A percentile compares a stretch with the other conserved stretches of the same genome.
Conservation (phyloP, 2,113 vertebrate genomes). For the Phaethon lepturus region DNA sequence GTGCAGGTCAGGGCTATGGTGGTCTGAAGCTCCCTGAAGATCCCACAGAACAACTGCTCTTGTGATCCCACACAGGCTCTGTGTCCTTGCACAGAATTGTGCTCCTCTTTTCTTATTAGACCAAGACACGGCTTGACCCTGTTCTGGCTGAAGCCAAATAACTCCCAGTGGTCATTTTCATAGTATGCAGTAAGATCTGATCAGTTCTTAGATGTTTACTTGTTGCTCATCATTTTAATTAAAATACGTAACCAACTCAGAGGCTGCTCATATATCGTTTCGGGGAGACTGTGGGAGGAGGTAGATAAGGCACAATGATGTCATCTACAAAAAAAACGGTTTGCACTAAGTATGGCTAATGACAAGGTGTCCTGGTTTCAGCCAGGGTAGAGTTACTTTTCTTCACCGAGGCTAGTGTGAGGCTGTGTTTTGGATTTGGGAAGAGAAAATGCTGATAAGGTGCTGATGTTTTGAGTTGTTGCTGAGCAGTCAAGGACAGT, state of each 20-base stretch:
- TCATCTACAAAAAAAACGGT: not conserved
- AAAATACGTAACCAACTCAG: not conserved
- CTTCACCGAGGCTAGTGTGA: too few relatives aligned
- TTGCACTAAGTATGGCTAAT: not conserved
- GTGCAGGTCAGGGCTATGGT: not conserved
- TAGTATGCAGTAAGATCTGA: fast-evolving
- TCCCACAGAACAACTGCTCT: not conserved
- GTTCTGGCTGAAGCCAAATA: not conserved
- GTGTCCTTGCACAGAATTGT: not conserved
- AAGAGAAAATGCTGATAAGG: too few relatives aligned
- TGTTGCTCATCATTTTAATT: not conserved
- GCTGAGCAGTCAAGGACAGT: too few relatives aligned
- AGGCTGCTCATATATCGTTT: not conserved
- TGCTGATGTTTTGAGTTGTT: too few relatives aligned
- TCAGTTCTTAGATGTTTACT: not conserved
- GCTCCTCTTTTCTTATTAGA: not conserved
- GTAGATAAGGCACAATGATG: not conserved
- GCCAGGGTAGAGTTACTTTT: too few relatives aligned
- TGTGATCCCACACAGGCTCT: not conserved
- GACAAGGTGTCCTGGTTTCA: not conserved
- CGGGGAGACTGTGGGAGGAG: not conserved
- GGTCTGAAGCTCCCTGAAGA: not conserved
- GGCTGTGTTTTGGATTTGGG: too few relatives aligned
- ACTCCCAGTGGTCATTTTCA: not conserved
- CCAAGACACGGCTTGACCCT: not conserved